A percentile compares a stretch with the other conserved stretches of the same genome.
Conservation (phyloP, 2,888 invertebrate species). For the Eledona agricola region DNA sequence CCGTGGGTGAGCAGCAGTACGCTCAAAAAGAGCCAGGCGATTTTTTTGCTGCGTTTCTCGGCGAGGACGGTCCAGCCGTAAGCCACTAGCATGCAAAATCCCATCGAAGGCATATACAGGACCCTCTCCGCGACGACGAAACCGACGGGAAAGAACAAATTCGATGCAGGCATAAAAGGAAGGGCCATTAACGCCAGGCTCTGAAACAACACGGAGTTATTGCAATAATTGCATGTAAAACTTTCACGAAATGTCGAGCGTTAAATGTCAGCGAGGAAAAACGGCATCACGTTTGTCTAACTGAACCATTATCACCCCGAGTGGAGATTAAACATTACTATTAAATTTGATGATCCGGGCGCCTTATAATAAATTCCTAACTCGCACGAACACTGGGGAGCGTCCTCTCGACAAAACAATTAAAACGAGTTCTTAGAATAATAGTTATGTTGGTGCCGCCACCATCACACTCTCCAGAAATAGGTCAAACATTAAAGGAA, state of each 20-base stretch:
- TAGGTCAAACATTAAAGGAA: slow-evolving; percentile 25
- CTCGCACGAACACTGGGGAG: slow-evolving; percentile 12
- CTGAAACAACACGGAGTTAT: slow-evolving; percentile 64
- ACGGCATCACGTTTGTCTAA: slow-evolving; percentile 16
- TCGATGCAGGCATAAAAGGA: slow-evolving; percentile 95
- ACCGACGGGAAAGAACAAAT: slow-evolving; percentile 97
- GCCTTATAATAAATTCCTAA: slow-evolving; percentile 10
- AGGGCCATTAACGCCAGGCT: slow-evolving; percentile 86
- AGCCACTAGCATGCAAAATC: slow-evolving; percentile 91
- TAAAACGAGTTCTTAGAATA: slow-evolving; percentile 23
- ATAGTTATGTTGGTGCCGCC: slow-evolving; percentile 13
- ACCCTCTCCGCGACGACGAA: slow-evolving; percentile 97
- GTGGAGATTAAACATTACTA: slow-evolving; percentile 15
- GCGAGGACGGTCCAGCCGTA: slow-evolving; percentile 81
- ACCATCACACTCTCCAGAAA: slow-evolving; percentile 18
- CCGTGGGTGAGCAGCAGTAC: slow-evolving; percentile 79
- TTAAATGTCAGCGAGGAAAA: slow-evolving; percentile 35
- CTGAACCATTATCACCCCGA: slow-evolving; percentile 1
- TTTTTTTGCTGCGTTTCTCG: slow-evolving; percentile 71
- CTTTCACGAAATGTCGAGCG: slow-evolving; percentile 20
- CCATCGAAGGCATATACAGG: slow-evolving; percentile 97
- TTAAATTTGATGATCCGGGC: slow-evolving; percentile 10
- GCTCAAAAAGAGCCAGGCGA: slow-evolving; percentile 73
- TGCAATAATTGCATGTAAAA: slow-evolving; percentile 16
- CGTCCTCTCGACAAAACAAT: slow-evolving; percentile 29